phyloP scores from a whole-genome alignment of 2,888 invertebrate genomes.

The Synanthedon formicaeformis region DNA sequence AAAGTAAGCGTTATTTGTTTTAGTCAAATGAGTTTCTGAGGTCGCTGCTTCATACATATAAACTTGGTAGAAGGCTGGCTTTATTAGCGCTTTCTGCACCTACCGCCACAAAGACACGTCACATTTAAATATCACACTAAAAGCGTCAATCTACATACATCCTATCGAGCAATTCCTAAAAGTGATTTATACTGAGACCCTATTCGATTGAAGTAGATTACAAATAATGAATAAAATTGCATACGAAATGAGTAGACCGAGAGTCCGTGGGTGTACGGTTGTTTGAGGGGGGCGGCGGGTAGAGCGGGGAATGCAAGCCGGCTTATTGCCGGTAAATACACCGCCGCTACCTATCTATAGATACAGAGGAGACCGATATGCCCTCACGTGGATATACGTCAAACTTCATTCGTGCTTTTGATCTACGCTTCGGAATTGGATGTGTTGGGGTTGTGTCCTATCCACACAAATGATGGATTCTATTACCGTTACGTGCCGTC shows the following conservation, averaged over 20 bases:
- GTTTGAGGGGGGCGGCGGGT: conserved; percentile 41
- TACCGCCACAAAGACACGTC: conserved; percentile 49
- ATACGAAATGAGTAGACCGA: conserved; percentile 64
- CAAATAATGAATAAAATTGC: conserved; percentile 72
- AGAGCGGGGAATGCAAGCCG: conserved; percentile 21
- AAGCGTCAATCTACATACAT: conserved; percentile 67
- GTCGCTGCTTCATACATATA: conserved; percentile 43
- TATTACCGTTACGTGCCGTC: neutral
- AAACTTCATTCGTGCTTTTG: conserved; percentile 29
- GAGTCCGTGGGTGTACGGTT: conserved; percentile 53
- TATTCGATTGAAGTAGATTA: conserved; percentile 69
- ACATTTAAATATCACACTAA: conserved; percentile 65
- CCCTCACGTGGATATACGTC: conserved; percentile 21
- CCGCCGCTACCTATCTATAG: conserved; percentile 7
- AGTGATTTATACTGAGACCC: conserved; percentile 66
- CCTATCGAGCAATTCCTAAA: conserved; percentile 61
- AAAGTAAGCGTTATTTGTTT: conserved; percentile 55
- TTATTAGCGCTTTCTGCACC: conserved; percentile 49
- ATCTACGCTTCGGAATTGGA: conserved; percentile 12
- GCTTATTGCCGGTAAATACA: conserved; percentile 56
- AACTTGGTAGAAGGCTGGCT: conserved; percentile 35
- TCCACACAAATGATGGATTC: neutral
- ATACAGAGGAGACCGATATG: conserved; percentile 20
- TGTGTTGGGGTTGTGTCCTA: neutral
- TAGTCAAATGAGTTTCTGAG: conserved; percentile 63